Percentiles rank a stretch among this genome's conserved stretches.
phyloP scores from a whole-genome alignment of 2,888 invertebrate species.

The Reticulitermes lucifugus region DNA sequence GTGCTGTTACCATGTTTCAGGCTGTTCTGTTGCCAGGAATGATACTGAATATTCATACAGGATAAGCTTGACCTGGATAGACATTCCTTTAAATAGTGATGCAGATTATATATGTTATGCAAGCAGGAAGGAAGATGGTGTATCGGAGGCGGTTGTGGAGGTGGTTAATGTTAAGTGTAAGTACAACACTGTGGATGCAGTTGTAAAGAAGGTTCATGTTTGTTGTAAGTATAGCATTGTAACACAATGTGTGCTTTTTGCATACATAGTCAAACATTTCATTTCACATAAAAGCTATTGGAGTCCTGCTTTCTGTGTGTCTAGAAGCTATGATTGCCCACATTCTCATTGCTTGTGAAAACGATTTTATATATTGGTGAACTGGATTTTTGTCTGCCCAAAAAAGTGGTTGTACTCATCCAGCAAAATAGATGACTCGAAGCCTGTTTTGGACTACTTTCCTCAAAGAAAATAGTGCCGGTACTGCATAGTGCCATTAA shows the following conservation, averaged over 20 bases:
- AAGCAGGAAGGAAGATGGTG: constrained; percentile 54
- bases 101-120: constrained; percentile 59
- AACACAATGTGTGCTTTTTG: background rate
- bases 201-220: background rate
- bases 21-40: background rate
- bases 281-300: too few relatives aligned
- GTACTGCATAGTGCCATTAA: too few relatives aligned
- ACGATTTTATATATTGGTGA: too few relatives aligned
- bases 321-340: too few relatives aligned
- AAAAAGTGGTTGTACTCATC: too few relatives aligned
- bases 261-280: too few relatives aligned
- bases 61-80: constrained; percentile 59
- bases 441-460: too few relatives aligned
- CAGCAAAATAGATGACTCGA: too few relatives aligned
- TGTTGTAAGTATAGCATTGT: background rate
- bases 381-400: too few relatives aligned
- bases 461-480: too few relatives aligned
- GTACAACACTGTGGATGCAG: background rate
- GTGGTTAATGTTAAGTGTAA: background rate
- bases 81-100: constrained; percentile 58
- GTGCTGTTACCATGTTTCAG: background rate
- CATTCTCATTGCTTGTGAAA: too few relatives aligned
- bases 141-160: constrained; percentile 56
- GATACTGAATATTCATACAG: constrained; percentile 61
- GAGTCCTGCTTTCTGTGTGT: too few relatives aligned